Evolutionary conservation across 2,797 vertebrate species (phyloP).

Genomic region (Bradypodion ventrale): DNA sequence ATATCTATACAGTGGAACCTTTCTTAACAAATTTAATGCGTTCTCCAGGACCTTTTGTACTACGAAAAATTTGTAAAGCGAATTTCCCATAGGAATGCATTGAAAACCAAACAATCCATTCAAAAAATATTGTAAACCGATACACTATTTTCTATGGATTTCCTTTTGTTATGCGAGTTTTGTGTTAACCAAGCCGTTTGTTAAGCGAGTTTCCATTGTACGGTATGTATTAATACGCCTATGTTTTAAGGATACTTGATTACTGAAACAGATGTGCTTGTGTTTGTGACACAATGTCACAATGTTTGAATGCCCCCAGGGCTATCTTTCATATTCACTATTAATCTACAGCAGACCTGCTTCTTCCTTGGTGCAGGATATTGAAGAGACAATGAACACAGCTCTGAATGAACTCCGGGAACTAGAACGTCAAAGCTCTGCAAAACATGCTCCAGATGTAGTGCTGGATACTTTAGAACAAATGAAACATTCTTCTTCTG

Average conservation of each 20-base stretch:
- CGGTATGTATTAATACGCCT: background rate
- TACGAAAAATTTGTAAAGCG: too few species aligned
- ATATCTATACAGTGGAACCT: too few species aligned
- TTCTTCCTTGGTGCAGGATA: conserved; percentile 83
- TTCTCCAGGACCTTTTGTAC: too few species aligned
- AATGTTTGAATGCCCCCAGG: accelerated
- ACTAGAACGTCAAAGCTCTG: conserved; percentile 94
- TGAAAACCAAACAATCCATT: too few species aligned
- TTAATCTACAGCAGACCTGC: background rate
- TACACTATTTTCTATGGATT: too few species aligned
- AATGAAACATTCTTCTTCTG: conserved; percentile 82
- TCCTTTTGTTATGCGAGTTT: too few species aligned
- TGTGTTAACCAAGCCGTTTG: too few species aligned
- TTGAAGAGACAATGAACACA: conserved; percentile 98
- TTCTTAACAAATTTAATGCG: too few species aligned
- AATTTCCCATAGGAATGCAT: too few species aligned
- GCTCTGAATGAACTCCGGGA: conserved; percentile 96
- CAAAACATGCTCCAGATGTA: conserved; percentile 95
- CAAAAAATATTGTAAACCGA: too few species aligned
- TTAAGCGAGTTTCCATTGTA: too few species aligned
- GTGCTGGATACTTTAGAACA: conserved; percentile 98
- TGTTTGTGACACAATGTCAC: background rate
- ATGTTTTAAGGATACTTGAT: background rate
- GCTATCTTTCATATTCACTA: conserved; percentile 26
- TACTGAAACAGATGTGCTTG: background rate